These are phyloP conservation scores for Epizoanthus illoricatus DNA, from an alignment of 92 coral and sea anemone species.

Conservation along the genomic window DNA sequence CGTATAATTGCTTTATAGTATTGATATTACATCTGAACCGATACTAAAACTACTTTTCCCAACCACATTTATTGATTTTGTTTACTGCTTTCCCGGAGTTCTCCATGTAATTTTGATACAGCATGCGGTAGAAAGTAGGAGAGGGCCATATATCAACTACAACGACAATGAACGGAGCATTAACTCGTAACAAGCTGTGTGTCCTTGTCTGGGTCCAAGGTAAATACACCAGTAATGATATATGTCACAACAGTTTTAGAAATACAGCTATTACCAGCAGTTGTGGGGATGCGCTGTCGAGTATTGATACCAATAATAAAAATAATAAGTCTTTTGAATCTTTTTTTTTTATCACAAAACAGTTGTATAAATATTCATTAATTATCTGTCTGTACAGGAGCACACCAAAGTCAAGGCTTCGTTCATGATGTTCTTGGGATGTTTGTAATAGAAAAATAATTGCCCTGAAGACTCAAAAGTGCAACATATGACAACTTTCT, in stretches of 20 bases:
- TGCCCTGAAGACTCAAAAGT: slow-evolving; percentile 25
- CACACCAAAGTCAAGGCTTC: slow-evolving; percentile 19
- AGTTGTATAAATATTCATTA: slow-evolving; percentile 30
- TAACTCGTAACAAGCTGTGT: too few relatives aligned
- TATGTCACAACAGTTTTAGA: not conserved
- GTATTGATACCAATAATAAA: not conserved
- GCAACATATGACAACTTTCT: not conserved
- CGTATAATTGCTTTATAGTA: too few relatives aligned
- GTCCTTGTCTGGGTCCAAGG: not conserved
- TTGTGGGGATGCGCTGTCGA: slow-evolving; percentile 10
- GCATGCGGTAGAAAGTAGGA: too few relatives aligned
- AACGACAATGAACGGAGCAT: too few relatives aligned
- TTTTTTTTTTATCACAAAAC: slow-evolving; percentile 1
- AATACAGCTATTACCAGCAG: not conserved
- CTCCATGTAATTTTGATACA: too few relatives aligned
- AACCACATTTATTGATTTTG: too few relatives aligned
- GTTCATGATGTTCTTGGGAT: not conserved
- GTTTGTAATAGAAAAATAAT: not conserved
- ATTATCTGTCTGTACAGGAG: slow-evolving; percentile 27
- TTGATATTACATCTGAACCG: too few relatives aligned
- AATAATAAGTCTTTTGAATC: slow-evolving; percentile 2
- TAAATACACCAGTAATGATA: not conserved
- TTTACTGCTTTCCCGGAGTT: too few relatives aligned
- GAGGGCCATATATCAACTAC: too few relatives aligned
- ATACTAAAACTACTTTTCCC: too few relatives aligned